A percentile compares a stretch with the other conserved stretches of the same genome.
Evolutionary conservation across 2,797 vertebrate genomes (phyloP).

Genomic region (Notolepis coatsorum): DNA sequence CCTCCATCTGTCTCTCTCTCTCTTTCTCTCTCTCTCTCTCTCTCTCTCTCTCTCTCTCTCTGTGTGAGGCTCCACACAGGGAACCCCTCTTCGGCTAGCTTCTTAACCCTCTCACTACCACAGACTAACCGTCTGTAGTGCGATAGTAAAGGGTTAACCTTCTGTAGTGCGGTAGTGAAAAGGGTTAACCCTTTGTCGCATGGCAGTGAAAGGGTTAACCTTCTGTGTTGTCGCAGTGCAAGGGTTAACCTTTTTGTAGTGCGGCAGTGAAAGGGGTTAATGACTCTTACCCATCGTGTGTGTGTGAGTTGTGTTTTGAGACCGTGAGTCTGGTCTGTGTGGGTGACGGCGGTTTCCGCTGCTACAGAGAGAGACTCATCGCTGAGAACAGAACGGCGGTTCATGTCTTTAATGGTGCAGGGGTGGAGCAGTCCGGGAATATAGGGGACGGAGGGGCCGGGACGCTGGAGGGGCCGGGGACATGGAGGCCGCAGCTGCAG

Average conservation of each 20-base stretch:
- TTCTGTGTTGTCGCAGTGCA: too few species aligned
- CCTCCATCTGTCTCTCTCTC: conserved; percentile 18
- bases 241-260: too few species aligned
- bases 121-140: too few species aligned
- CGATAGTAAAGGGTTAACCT: too few species aligned
- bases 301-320: neutral
- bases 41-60: neutral
- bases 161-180: too few species aligned
- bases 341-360: conserved; percentile 61
- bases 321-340: neutral
- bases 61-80: conserved; percentile 20
- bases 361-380: conserved; percentile 51
- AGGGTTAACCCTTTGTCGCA: too few species aligned
- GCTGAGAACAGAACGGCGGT: conserved; percentile 50
- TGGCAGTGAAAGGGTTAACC: too few species aligned
- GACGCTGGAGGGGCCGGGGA: conserved; percentile 37
- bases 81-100: conserved; percentile 40
- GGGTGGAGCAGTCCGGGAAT: conserved; percentile 64
- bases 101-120: too few species aligned
- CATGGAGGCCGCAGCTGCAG: conserved; percentile 61
- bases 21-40: conserved; percentile 20
- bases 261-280: too few species aligned
- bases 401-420: conserved; percentile 60
- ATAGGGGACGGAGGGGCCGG: conserved; percentile 46
- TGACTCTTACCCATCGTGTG: too few species aligned